Evolutionary conservation across 2,113 vertebrate genomes (phyloP), one percentile per base, ranked within the genome.

Genomic region (Eptatretus burgeri): DNA sequence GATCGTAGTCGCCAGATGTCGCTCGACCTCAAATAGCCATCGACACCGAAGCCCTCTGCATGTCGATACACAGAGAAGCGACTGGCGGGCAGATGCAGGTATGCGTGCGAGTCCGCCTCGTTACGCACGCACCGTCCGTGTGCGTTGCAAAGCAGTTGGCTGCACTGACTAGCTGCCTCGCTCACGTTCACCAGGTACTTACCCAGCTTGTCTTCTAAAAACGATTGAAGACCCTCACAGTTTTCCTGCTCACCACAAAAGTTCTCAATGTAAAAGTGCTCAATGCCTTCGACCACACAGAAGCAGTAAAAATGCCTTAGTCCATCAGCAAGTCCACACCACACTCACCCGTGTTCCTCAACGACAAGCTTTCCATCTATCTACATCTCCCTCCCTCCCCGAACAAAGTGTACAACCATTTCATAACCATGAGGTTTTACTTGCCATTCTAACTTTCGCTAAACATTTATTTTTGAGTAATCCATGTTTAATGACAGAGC

Each of bases 171-270:
- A 63, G 88, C 78, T 2, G 84, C 84, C 10, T 77, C 77, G 5
- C 82, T 94, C 60, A 91, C 84, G 8, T 89, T 89, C 62, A 86
- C 74, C 67, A 80, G 68, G 0, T 91, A 95, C 66, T 77, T 80
- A 27, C 83, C 85, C 67, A 91, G 69, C 1, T 73, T 71, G 1
- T 80, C 82, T 0, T 80, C 75, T 2, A 88, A 74, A 68, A 79
- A 83, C 13, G 64, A 68, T 71, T 86, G 82, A 68, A 88, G 77
- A 0, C 72, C 73, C 63, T 78, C 68, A 65, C 87, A 94, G 73
- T 74, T 81, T 20, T 78, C 77, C 85, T 95, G 68, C 27, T 41
- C 27, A 41, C 27, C 27, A 41, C 27, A 41, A 3, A 41, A 41
- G 7, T 5, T 41, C 27, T 41, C 27, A 41, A 41, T 41, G 3